These are phyloP conservation scores for Isurus oxyrinchus DNA, from an alignment of 2,113 vertebrate species.

Conservation along the genomic window DNA sequence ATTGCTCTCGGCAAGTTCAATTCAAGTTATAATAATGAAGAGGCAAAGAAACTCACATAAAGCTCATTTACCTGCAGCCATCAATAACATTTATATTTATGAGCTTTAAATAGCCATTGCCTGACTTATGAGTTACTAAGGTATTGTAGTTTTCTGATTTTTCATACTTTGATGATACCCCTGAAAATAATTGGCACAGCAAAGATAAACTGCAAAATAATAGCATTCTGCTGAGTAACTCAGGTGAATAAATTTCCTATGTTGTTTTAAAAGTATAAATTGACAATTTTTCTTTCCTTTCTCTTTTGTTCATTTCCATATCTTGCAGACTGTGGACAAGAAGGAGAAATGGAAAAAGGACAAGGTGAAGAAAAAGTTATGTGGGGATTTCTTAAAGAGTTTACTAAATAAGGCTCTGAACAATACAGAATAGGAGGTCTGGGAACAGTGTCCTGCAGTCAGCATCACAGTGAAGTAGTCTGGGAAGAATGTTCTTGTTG, in stretches of 20 bases:
- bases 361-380: not conserved
- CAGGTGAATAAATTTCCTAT: not conserved
- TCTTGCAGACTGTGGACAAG: not conserved
- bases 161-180: not conserved
- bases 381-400: not conserved
- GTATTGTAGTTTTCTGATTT: not conserved
- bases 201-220: not conserved
- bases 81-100: slow-evolving; percentile 30
- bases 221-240: not conserved
- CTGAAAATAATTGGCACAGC: not conserved
- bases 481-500: too few species aligned
- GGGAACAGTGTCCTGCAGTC: too few species aligned
- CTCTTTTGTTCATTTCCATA: not conserved
- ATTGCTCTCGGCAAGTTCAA: slow-evolving; percentile 57
- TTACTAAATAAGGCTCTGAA: not conserved
- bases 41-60: slow-evolving; percentile 49
- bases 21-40: slow-evolving; percentile 46
- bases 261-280: not conserved
- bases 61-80: slow-evolving; percentile 41
- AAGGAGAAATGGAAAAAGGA: not conserved
- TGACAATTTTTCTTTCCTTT: not conserved
- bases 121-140: not conserved
- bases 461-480: too few species aligned
- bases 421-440: not conserved
- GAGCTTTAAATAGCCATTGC: slow-evolving; percentile 9